Evolutionary conservation across 2,113 vertebrate species (phyloP).

Genomic region (Salvator merianae): DNA sequence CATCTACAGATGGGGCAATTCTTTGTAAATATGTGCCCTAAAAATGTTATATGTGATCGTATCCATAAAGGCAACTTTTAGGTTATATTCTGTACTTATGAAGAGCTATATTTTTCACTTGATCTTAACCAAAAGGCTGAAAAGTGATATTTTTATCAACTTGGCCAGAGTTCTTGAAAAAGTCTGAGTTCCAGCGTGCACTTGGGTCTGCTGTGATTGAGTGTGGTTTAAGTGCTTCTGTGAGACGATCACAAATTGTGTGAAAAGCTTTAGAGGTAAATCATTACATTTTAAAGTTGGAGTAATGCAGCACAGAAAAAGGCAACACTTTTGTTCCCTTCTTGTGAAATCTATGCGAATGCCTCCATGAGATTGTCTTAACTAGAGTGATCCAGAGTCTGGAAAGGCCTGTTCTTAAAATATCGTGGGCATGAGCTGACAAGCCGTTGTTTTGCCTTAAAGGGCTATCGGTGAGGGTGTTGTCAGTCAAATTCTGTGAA

Average conservation of each 20-base stretch:
- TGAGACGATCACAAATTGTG: neutral
- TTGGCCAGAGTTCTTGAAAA: neutral
- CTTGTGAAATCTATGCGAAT: slow-evolving; percentile 35
- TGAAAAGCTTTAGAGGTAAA: neutral
- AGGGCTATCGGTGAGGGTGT: neutral
- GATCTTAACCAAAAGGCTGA: no score
- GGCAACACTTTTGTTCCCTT: slow-evolving; percentile 18
- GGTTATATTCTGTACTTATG: neutral
- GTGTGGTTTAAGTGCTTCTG: neutral
- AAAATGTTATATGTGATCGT: no score
- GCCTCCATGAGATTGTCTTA: neutral
- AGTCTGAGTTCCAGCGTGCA: neutral
- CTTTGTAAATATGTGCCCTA: no score
- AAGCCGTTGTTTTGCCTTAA: neutral
- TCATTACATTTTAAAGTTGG: neutral
- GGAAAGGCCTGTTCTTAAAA: slow-evolving; percentile 49
- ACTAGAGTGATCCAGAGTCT: rapidly evolving
- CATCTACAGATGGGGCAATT: no score
- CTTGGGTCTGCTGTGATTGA: neutral
- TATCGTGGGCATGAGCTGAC: slow-evolving; percentile 13
- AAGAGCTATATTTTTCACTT: no score
- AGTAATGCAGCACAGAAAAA: neutral
- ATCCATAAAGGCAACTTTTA: neutral
- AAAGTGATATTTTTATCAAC: neutral
- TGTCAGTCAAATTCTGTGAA: rapidly evolving